Evolutionary conservation across 2,888 invertebrate genomes (phyloP), one percentile per base, ranked within the genome.

Genomic region (Sphaerophoria rueppellii): DNA sequence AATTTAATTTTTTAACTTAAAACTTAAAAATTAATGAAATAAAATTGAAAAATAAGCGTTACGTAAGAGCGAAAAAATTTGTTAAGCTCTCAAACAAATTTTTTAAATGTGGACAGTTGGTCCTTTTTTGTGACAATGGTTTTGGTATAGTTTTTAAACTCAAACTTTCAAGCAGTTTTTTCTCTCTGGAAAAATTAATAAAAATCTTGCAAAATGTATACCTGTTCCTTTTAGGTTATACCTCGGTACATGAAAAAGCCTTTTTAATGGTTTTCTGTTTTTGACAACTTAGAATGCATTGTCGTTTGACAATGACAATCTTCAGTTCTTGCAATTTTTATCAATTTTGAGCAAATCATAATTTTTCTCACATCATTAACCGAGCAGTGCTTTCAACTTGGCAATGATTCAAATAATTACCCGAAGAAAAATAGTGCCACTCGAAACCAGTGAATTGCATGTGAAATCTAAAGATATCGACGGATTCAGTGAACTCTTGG

Each of bases 401-500:
- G 82, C 82, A 74, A 7, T 50, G 40, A 43, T 57, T 70, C 82
- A 82, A 82, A 72, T 50, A 82, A 72, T 50, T 52, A 14, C 50
- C 43, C 34, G 37, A 34, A 1, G 63, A 65, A 63, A 75, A 40
- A 71, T 14, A 72, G 37, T 58, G 55, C 65, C 37, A 52, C 70
- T 73, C 50, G 78, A 61, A 78, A 81, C 76, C 61, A 58, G 35
- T 70, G 69, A 55, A 67, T 55, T 80, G 11, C 43, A 43, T 60
- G 60, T 12, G 24, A 14, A 69, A 65, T 85, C 85, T 85, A 85
- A 85, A 85, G 85, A 85, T 85, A 85, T 77, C 85, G 63, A 63
- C 76, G 73, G 73, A 81, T 81, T 81, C 69, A 81, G 70, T 85
- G 85, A 85, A 85, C 85, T 85, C 81, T 85, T 85, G 81, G 37